Percentiles rank a stretch among this genome's conserved stretches.
Evolutionary conservation across 2,888 invertebrate species (phyloP).

Genomic region (Andrena flavipes): DNA sequence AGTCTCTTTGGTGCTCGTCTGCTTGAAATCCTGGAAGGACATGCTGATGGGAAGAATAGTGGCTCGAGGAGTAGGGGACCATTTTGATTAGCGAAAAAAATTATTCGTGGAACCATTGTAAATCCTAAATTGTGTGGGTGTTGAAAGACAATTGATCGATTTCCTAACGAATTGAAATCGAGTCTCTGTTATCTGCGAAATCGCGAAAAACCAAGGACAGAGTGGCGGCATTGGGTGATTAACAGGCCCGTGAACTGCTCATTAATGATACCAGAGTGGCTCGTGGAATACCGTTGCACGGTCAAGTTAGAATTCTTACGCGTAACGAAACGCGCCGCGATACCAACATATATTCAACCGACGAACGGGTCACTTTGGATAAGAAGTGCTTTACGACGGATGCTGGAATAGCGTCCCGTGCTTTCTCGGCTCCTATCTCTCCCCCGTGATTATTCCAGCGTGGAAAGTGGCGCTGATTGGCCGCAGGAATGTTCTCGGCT

Average conservation of each 20-base stretch:
- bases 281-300: constrained; percentile 33
- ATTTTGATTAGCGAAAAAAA: too few species aligned
- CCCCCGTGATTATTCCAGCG: constrained; percentile 48
- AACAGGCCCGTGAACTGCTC: constrained; percentile 43
- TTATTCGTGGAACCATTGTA: too few species aligned
- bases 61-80: too few species aligned
- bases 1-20: too few species aligned
- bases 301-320: constrained; percentile 18
- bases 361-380: constrained; percentile 45
- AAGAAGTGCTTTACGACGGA: constrained; percentile 60
- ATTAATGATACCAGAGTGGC: constrained; percentile 51
- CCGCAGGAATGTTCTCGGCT: constrained; percentile 54
- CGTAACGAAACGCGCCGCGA: constrained; percentile 29
- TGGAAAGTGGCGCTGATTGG: constrained; percentile 64
- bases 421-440: constrained; percentile 33
- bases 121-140: too few species aligned
- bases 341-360: constrained; percentile 2
- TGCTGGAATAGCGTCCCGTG: constrained; percentile 13
- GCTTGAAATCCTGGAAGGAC: too few species aligned
- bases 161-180: not conserved
- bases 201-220: not conserved
- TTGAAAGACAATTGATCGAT: not conserved
- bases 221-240: constrained; percentile 44
- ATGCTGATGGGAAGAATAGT: too few species aligned
- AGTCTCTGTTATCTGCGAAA: not conserved